Conservation (phyloP, 1,140 invertebrate genomes). For the Pseudomyrmex flavicornis region DNA sequence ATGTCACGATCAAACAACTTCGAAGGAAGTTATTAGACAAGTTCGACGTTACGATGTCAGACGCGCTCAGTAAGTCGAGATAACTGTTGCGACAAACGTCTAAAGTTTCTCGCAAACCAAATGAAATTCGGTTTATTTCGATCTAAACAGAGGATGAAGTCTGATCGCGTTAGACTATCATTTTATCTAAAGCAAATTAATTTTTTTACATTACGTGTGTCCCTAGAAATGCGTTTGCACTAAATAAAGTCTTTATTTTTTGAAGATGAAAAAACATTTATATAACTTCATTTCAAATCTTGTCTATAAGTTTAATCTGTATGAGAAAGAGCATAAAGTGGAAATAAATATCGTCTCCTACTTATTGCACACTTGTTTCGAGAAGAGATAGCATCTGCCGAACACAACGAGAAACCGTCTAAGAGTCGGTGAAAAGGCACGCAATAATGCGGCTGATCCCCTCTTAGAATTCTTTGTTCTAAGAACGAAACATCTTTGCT, state of each 20-base stretch:
- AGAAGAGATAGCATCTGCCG: slow-evolving; percentile 34
- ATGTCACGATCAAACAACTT: slow-evolving; percentile 41
- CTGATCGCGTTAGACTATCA: background rate
- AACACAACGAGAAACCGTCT: slow-evolving; percentile 40
- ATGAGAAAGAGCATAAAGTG: background rate
- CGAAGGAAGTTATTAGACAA: slow-evolving; percentile 47
- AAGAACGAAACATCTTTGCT: slow-evolving; percentile 29
- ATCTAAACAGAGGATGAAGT: background rate
- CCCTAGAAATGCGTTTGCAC: background rate
- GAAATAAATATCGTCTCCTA: background rate
- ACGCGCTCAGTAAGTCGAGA: slow-evolving; percentile 33
- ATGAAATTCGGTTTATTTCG: slow-evolving; percentile 29
- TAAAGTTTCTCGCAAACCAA: background rate
- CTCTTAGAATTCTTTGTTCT: slow-evolving; percentile 61
- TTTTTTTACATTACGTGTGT: background rate
- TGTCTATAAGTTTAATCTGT: background rate
- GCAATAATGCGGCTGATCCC: slow-evolving; percentile 56
- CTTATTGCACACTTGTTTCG: background rate
- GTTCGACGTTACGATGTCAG: slow-evolving; percentile 44
- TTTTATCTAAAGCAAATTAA: slow-evolving; percentile 3
- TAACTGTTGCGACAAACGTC: slow-evolving; percentile 36
- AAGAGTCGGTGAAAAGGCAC: slow-evolving; percentile 47
- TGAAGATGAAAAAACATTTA: background rate
- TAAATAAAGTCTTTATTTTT: background rate
- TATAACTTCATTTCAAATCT: background rate